These are phyloP conservation scores for Paracanthobrama guichenoti DNA, from an alignment of 2,113 vertebrate genomes.

Conservation along the genomic window DNA sequence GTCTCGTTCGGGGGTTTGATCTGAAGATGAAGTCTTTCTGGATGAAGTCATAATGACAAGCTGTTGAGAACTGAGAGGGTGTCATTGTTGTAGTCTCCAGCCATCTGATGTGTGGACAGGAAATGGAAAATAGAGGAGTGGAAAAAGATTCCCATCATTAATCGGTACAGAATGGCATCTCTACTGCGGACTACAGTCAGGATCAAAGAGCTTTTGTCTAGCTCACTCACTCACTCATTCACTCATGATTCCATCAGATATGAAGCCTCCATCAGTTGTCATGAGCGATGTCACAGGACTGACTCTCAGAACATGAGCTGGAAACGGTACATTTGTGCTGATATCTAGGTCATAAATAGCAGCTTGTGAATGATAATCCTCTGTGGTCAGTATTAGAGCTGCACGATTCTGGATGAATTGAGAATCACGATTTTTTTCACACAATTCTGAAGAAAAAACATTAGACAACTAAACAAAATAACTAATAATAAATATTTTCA, in stretches of 20 bases:
- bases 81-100: constrained; percentile 62
- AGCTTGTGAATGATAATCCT: neutral
- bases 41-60: constrained; percentile 67
- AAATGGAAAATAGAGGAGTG: constrained; percentile 47
- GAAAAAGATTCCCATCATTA: constrained; percentile 30
- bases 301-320: neutral
- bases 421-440: no score
- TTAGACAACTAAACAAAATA: no score
- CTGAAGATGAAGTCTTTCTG: constrained; percentile 58
- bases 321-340: neutral
- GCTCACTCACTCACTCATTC: constrained; percentile 6
- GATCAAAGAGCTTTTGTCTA: constrained; percentile 66
- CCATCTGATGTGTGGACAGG: constrained; percentile 72
- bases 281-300: neutral
- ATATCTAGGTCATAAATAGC: neutral
- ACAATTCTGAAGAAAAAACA: no score
- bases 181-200: constrained; percentile 49
- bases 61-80: constrained; percentile 63
- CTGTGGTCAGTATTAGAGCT: neutral
- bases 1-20: constrained; percentile 47
- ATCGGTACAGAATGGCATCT: constrained; percentile 1
- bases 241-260: neutral
- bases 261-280: neutral
- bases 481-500: no score
- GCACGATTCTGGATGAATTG: no score